These are phyloP conservation scores for Rhizoglyphus robini DNA, from an alignment of 1,140 invertebrate species.

Conservation along the genomic window DNA sequence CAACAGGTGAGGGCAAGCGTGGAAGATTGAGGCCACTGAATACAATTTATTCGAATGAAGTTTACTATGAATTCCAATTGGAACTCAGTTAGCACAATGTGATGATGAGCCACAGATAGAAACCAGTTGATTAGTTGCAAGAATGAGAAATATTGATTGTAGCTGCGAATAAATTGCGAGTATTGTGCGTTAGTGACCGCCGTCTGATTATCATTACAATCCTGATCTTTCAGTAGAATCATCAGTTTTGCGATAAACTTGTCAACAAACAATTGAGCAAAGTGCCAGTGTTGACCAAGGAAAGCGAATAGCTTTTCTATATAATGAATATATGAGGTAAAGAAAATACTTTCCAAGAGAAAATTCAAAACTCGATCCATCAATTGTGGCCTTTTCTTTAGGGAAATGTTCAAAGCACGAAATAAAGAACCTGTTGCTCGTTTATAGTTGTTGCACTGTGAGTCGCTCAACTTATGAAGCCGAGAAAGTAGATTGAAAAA, in stretches of 20 bases:
- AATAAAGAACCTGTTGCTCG: constrained; percentile 15
- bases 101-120: constrained; percentile 4
- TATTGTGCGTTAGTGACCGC: not conserved
- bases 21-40: not conserved
- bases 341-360: not conserved
- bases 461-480: not conserved
- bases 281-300: not conserved
- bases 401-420: not conserved
- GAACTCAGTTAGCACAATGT: constrained; percentile 6
- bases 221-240: constrained; percentile 12
- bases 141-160: not conserved
- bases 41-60: constrained; percentile 11
- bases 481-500: constrained; percentile 14
- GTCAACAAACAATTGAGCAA: not conserved
- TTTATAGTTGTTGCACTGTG: not conserved
- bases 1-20: constrained; percentile 7
- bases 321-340: not conserved
- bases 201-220: not conserved
- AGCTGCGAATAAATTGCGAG: not conserved
- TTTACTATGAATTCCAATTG: constrained; percentile 15
- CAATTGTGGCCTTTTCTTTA: constrained; percentile 7
- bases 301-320: not conserved
- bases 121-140: constrained; percentile 8
- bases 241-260: not conserved
- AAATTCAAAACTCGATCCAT: constrained; percentile 1